Conservation (phyloP, 2,797 vertebrate species). For the Spinus olivaceus region DNA sequence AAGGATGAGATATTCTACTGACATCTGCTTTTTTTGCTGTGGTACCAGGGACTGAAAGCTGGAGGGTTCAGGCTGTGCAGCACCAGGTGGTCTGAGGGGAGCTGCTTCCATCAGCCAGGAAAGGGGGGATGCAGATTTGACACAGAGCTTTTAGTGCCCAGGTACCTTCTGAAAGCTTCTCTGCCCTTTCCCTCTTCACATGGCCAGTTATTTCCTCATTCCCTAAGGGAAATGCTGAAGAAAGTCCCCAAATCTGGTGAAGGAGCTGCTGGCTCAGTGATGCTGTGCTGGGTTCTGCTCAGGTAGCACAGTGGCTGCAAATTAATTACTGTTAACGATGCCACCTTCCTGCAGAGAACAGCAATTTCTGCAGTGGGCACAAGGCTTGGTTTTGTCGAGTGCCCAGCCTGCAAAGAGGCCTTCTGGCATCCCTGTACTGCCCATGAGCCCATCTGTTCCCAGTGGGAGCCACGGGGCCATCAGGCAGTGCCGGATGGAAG, state of each 20-base stretch:
- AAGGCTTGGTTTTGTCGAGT: background rate
- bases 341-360: constrained; percentile 49
- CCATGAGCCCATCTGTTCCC: constrained; percentile 46
- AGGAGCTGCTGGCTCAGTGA: background rate
- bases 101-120: background rate
- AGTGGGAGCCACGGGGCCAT: constrained; percentile 19
- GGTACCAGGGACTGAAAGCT: background rate
- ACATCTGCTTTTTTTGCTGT: background rate
- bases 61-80: background rate
- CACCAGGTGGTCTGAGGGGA: background rate
- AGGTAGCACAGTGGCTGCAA: constrained; percentile 27
- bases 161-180: background rate
- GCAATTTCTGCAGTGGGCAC: constrained; percentile 26
- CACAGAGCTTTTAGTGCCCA: background rate
- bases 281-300: background rate
- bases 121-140: background rate
- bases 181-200: background rate
- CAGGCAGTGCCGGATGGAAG: constrained; percentile 47
- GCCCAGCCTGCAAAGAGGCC: constrained; percentile 19
- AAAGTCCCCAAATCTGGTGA: background rate
- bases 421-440: background rate
- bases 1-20: background rate
- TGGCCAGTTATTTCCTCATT: background rate
- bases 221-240: background rate
- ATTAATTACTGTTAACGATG: constrained; percentile 43